Percentiles rank a stretch among this genome's conserved stretches.
These are phyloP conservation scores for Oligia latruncula DNA, from an alignment of 2,888 invertebrate genomes.

Conservation along the genomic window DNA sequence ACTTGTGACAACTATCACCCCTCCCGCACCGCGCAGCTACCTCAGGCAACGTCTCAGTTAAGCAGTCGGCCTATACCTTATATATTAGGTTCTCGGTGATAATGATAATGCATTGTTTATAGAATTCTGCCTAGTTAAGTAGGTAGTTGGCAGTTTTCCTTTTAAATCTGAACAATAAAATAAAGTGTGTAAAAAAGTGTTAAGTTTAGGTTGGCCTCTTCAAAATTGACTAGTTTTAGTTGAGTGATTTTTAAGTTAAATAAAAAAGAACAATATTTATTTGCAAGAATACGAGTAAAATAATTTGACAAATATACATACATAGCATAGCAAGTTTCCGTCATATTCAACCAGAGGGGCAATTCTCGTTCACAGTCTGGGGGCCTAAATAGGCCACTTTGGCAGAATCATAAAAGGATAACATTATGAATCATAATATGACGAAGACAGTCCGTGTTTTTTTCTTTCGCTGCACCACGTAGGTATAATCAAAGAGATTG, in stretches of 20 bases:
- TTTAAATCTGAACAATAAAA: not conserved
- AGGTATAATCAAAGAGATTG: too few species aligned
- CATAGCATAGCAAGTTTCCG: not conserved
- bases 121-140: not conserved
- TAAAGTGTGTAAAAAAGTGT: not conserved
- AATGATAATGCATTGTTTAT: not conserved
- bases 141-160: constrained; percentile 9
- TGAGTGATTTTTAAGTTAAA: not conserved
- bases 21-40: too few species aligned
- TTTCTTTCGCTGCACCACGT: too few species aligned
- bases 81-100: constrained; percentile 3
- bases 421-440: too few species aligned
- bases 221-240: not conserved
- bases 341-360: not conserved
- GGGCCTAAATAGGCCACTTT: too few species aligned
- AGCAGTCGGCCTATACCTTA: too few species aligned
- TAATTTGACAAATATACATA: not conserved
- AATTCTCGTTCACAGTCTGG: too few species aligned
- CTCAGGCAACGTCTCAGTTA: too few species aligned
- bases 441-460: too few species aligned
- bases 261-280: not conserved
- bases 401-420: too few species aligned
- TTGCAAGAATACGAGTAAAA: not conserved
- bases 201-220: not conserved
- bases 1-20: too few species aligned